These are phyloP conservation scores for Prolemur simus DNA, from an alignment of 2,113 vertebrate species.

Conservation along the genomic window DNA sequence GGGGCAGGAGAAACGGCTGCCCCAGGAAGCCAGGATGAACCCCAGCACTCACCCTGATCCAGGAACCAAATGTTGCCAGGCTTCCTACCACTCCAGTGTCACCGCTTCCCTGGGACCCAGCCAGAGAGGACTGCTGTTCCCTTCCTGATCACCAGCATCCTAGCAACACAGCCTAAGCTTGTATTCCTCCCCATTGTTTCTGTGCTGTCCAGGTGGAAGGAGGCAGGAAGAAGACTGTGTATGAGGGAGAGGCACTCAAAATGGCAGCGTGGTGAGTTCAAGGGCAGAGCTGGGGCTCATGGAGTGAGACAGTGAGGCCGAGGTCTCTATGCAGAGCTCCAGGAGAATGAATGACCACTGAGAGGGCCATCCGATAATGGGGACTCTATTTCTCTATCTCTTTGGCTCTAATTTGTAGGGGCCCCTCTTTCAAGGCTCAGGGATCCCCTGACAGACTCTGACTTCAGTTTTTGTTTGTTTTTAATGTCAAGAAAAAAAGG, in stretches of 20 bases:
- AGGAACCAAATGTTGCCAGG: background rate
- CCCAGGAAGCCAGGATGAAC: background rate
- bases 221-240: background rate
- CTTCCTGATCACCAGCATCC: background rate
- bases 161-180: background rate
- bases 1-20: background rate
- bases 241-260: background rate
- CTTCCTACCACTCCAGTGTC: background rate
- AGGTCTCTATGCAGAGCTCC: background rate
- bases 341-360: background rate
- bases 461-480: background rate
- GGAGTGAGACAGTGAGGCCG: background rate
- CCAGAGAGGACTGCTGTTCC: background rate
- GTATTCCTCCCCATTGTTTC: background rate
- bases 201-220: background rate
- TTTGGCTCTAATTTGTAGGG: background rate
- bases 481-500: slow-evolving; percentile 11
- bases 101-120: background rate
- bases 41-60: background rate
- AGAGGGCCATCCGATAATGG: background rate
- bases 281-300: background rate
- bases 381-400: background rate
- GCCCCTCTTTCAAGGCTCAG: background rate
- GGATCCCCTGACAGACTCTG: background rate
- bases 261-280: background rate